Base-by-base conservation (phyloP, 2,888 invertebrate species). In the Chymomyza caudatula region DNA sequence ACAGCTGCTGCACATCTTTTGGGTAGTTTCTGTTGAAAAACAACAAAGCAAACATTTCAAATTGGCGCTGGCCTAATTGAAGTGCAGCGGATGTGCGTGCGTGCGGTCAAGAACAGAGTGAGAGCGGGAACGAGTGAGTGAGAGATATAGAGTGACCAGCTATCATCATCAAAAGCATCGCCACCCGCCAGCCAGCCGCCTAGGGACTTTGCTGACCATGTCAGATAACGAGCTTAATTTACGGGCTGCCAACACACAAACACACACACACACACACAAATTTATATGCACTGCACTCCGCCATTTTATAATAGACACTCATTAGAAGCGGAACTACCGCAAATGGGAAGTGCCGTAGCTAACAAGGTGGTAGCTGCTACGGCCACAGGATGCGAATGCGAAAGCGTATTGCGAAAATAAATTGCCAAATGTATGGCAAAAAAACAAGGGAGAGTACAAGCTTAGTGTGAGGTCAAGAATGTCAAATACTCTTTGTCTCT, bases 251-350 rank as follows among this genome's bases (percentile, higher is more conserved):
- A 58, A 58, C 44, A 13, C n/a, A 52, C 23, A 54, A 22, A 60
- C 37, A 53, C 19, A 44, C 66, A 51, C n/a, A 52, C 23, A 54
- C 43, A 60, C 37, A 53, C 19, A 44, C 66, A 51, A 63, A 63
- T 58, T 44, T 59, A 60, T 42, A 57, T 42, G 19, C 19, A 47
- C 20, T 52, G 52, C 23, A 13, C 22, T 52, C 52, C 19, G 52
- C 52, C 19, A 29, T 58, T 56, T 56, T 47, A 47, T 58, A 62
- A 61, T 62, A 62, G 61, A 47, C n/a, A 64, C 67, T 64, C 71
- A 69, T 74, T 74, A 60, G 66, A 64, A 72, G 54, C 61, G 71
- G 65, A 74, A 68, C 65, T 44, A 20, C 58, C 49, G 67, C 67
- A 47, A 25, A 47, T 17, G 25, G 73, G 73, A 73, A 73, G 69